Percentiles rank a stretch among this genome's conserved stretches.
These are phyloP conservation scores for Xiphophorus maculatus DNA, from an alignment of 2,113 vertebrate genomes.

Conservation along the genomic window DNA sequence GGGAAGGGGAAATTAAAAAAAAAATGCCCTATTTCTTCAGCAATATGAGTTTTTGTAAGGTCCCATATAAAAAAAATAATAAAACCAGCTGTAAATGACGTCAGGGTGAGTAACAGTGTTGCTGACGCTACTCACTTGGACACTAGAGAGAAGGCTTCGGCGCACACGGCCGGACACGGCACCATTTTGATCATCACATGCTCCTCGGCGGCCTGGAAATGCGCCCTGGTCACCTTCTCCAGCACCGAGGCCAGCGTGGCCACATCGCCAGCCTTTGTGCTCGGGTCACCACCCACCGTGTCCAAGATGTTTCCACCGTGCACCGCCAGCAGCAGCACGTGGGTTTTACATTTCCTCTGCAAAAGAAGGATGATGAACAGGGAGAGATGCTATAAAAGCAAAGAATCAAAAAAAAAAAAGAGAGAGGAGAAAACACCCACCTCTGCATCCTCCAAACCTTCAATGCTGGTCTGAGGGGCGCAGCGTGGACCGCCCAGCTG, in stretches of 20 bases:
- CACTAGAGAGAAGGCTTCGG: constrained; percentile 93
- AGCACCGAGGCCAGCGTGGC: constrained; percentile 89
- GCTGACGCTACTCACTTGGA: constrained; percentile 86
- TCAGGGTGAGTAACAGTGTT: not conserved
- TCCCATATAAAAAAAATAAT: not conserved
- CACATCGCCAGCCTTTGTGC: constrained; percentile 88
- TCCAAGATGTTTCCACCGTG: constrained; percentile 96
- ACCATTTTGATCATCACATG: constrained; percentile 91
- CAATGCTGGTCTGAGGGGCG: constrained; percentile 88
- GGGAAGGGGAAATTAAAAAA: too few species aligned
- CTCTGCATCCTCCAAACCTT: constrained; percentile 89
- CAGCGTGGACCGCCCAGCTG: constrained; percentile 84
- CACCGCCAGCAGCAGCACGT: constrained; percentile 91
- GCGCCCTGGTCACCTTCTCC: constrained; percentile 90
- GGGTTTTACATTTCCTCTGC: constrained; percentile 87
- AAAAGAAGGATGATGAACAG: constrained; percentile 26
- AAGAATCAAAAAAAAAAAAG: constrained; percentile 1
- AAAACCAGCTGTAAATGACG: constrained; percentile 5
- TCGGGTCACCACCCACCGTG: constrained; percentile 84
- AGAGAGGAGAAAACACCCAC: constrained; percentile 69
- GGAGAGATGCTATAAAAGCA: not conserved
- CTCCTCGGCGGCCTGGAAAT: constrained; percentile 90
- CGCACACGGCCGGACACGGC: constrained; percentile 93
- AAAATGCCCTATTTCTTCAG: too few species aligned
- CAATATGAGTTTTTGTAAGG: too few species aligned